Percentiles rank a stretch among this genome's conserved stretches.
These are phyloP conservation scores for Tromatobia lineatoria DNA, from an alignment of 2,888 invertebrate genomes.

Conservation along the genomic window DNA sequence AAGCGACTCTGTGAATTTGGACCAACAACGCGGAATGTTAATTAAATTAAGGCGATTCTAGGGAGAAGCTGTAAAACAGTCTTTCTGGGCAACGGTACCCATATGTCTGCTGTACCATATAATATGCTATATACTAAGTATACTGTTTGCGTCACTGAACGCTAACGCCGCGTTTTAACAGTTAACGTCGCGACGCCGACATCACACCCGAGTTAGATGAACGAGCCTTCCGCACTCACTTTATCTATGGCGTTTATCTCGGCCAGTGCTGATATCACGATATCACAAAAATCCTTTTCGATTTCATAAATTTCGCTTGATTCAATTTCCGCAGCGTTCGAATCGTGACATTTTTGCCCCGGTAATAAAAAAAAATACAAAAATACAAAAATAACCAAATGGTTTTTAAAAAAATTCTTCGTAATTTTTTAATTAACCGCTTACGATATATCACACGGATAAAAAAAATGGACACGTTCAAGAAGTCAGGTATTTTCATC, in stretches of 20 bases:
- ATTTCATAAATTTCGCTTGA: too few species aligned
- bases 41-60: conserved; percentile 40
- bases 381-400: too few species aligned
- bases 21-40: conserved; percentile 16
- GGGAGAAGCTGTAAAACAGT: conserved; percentile 4
- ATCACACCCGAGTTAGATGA: background rate
- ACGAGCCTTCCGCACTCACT: background rate
- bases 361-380: too few species aligned
- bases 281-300: too few species aligned
- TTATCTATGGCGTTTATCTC: background rate
- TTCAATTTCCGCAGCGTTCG: too few species aligned
- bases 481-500: too few species aligned
- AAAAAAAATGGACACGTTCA: too few species aligned
- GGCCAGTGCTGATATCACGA: background rate
- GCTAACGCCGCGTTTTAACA: conserved; percentile 33
- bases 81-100: conserved; percentile 33
- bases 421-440: too few species aligned
- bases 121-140: background rate
- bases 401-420: too few species aligned
- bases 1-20: background rate
- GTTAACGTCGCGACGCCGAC: conserved; percentile 32
- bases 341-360: too few species aligned
- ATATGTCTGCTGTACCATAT: conserved; percentile 5
- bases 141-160: conserved; percentile 24
- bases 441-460: too few species aligned